A percentile compares a stretch with the other conserved stretches of the same genome.
These are phyloP conservation scores for Latrodectus hesperus DNA, from an alignment of 2,888 invertebrate genomes.

Conservation along the genomic window DNA sequence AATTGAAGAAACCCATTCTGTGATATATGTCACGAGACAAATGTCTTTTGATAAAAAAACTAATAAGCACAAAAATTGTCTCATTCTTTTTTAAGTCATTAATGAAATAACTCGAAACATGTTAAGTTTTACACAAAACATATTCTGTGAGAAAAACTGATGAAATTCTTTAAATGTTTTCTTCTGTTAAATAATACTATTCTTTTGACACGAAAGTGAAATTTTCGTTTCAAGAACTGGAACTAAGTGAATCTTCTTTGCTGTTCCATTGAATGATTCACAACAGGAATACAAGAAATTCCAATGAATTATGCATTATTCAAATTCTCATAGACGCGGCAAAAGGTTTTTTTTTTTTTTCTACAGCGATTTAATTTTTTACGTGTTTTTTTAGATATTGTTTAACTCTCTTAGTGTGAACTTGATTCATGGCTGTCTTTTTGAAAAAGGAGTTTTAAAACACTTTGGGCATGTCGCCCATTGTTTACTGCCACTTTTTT, in stretches of 20 bases:
- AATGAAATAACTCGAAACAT: background rate
- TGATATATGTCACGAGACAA: too few species aligned
- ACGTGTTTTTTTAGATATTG: background rate
- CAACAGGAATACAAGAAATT: conserved; percentile 17
- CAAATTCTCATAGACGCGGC: conserved; percentile 33
- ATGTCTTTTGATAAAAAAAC: too few species aligned
- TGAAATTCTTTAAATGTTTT: too few species aligned
- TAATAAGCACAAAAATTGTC: too few species aligned
- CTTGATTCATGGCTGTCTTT: conserved; percentile 30
- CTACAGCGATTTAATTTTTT: too few species aligned
- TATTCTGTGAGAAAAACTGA: too few species aligned
- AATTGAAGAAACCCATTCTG: too few species aligned
- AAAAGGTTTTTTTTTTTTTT: background rate
- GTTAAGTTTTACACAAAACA: too few species aligned
- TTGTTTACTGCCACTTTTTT: conserved; percentile 3
- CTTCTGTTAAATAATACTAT: conserved; percentile 21
- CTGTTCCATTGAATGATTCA: background rate
- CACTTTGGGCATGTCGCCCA: conserved; percentile 8
- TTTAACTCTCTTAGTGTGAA: conserved; percentile 6
- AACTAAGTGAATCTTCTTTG: background rate
- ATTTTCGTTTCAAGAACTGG: conserved; percentile 13
- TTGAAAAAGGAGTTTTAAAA: conserved; percentile 1
- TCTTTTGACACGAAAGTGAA: conserved; percentile 18
- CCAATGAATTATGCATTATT: conserved; percentile 58
- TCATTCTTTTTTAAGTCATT: background rate